Evolutionary conservation across 2,888 invertebrate species (phyloP).

Genomic region (Tenthredo notha): DNA sequence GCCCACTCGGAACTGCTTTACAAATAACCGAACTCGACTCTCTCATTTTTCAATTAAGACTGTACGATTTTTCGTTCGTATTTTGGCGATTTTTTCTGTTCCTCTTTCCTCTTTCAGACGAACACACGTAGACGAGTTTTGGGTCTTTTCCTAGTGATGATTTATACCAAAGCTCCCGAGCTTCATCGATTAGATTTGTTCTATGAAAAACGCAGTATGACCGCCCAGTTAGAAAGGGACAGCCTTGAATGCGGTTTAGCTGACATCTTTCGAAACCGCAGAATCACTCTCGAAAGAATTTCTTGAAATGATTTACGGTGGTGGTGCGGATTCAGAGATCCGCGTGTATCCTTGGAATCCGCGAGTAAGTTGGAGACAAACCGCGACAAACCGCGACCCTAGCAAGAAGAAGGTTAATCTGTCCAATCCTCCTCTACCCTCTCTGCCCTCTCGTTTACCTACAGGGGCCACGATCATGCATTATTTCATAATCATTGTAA

Average conservation of each 20-base stretch:
- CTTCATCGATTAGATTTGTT: slow-evolving; percentile 9
- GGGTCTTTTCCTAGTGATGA: not conserved
- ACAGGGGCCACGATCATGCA: slow-evolving; percentile 48
- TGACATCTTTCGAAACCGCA: slow-evolving; percentile 54
- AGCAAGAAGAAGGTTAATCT: slow-evolving; percentile 52
- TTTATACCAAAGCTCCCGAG: not conserved
- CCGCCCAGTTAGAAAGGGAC: slow-evolving; percentile 67
- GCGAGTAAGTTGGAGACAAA: slow-evolving; percentile 42
- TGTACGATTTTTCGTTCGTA: not conserved
- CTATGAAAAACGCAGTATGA: slow-evolving; percentile 57
- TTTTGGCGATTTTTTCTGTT: not conserved
- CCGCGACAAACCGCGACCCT: slow-evolving; percentile 53
- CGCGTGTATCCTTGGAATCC: slow-evolving; percentile 49
- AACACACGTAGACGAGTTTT: not conserved
- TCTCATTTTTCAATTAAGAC: slow-evolving; percentile 31
- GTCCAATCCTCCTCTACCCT: slow-evolving; percentile 50
- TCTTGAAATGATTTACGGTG: slow-evolving; percentile 53
- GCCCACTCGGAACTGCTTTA: not conserved
- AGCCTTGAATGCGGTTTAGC: slow-evolving; percentile 72
- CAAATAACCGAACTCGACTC: slow-evolving; percentile 17
- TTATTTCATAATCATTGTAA: slow-evolving; percentile 51
- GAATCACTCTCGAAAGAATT: slow-evolving; percentile 52
- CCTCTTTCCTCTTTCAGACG: not conserved
- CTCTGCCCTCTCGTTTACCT: slow-evolving; percentile 17
- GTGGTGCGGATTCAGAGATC: slow-evolving; percentile 35